Conservation (phyloP, 2,888 invertebrate species). For the Perizoma flavofasciatum region DNA sequence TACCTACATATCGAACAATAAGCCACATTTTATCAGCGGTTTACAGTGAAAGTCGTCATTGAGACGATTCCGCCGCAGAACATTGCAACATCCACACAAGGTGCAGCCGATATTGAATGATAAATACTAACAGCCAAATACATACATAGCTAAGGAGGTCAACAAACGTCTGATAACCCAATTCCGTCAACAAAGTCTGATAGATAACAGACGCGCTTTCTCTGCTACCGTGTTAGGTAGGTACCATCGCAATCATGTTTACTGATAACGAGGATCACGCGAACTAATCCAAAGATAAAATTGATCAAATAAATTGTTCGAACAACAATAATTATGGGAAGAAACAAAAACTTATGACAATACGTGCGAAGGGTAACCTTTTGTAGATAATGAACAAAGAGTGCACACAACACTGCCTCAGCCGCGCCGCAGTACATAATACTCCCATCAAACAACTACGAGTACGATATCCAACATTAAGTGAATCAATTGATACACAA, state of each 20-base stretch:
- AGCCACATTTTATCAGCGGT: slow-evolving; percentile 27
- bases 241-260: slow-evolving; percentile 13
- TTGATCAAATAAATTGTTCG: slow-evolving; percentile 1
- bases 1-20: slow-evolving; percentile 24
- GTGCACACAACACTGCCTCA: too few relatives aligned
- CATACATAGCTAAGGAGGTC: slow-evolving; percentile 27
- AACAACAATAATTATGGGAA: not conserved
- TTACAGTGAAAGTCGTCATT: slow-evolving; percentile 35
- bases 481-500: too few relatives aligned
- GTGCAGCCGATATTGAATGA: slow-evolving; percentile 1
- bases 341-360: too few relatives aligned
- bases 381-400: too few relatives aligned
- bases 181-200: slow-evolving; percentile 9
- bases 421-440: too few relatives aligned
- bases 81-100: slow-evolving; percentile 13
- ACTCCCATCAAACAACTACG: too few relatives aligned
- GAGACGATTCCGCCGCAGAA: slow-evolving; percentile 1
- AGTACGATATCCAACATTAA: too few relatives aligned
- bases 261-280: slow-evolving; percentile 28
- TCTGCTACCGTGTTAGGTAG: slow-evolving; percentile 13
- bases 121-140: slow-evolving; percentile 7
- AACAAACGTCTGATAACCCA: slow-evolving; percentile 34
- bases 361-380: too few relatives aligned
- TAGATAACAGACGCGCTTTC: slow-evolving; percentile 34
- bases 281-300: slow-evolving; percentile 27